Base-by-base conservation (phyloP, 2,797 vertebrate species). In the Phataginus tetradactyla region DNA sequence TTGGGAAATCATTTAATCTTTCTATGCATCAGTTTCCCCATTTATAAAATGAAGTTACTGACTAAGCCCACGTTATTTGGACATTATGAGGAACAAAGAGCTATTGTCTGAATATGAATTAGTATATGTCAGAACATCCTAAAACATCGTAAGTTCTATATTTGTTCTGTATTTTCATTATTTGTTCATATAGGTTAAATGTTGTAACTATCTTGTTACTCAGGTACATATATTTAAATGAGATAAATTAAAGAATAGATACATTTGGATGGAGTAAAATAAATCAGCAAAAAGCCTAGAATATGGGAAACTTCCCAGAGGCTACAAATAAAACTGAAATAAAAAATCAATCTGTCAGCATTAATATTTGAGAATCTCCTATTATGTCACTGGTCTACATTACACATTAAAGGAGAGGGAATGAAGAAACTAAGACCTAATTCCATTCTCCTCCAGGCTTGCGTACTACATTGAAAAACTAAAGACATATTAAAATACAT, bases 301-400 rank as follows among this genome's bases (percentile, higher is more conserved):
- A 80, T 7, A 81, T 1, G 10, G 21, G 12, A 83, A 91, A 75
- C 49, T 93, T 7, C 18, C 13, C 45, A 49, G 42, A 74, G 29
- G 7, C 29, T n/a, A 79, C 63, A 95, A 90, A 95, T 69, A 5
- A 34, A 79, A 78, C 59, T 71, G 53, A 96, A 87, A 79, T 75
- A 90, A 92, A 92, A 94, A 93, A 69, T 83, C 9, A 53, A 91
- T 85, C 59, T 71, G 21, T 81, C 89, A 86, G 32, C 71, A 92
- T 39, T 77, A 88, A 92, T 93, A 91, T 74, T 91, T 93, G 34
- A 89, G 20, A 6, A 78, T 15, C 15, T 89, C 13, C 18, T 86
- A 74, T 63, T 63, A 25, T 37, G 77, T n/a, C 66, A 86, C 11
- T 83, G 42, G 10, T 27, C 23, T 77, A 3, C 77, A 20, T 86